Evolutionary conservation across 2,113 vertebrate species (phyloP).

Genomic region (Rallus limicola): DNA sequence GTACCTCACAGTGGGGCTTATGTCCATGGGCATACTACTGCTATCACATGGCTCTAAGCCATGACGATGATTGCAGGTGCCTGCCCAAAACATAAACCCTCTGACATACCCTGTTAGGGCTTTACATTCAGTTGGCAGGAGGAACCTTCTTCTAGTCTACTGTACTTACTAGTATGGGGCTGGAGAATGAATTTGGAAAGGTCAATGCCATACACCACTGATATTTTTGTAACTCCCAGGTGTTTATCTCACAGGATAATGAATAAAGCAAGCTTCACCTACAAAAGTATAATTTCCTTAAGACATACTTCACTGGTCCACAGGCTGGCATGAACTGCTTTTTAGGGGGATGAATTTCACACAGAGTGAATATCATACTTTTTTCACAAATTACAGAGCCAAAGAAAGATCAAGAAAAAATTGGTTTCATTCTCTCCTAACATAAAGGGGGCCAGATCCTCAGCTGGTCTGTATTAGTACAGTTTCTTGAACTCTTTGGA

Average conservation of each 20-base stretch:
- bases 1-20: neutral
- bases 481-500: constrained; percentile 37
- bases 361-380: neutral
- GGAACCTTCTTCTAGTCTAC: neutral
- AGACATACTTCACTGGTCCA: neutral
- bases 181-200: neutral
- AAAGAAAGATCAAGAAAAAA: constrained; percentile 17
- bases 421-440: neutral
- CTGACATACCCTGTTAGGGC: neutral
- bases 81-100: neutral
- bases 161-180: neutral
- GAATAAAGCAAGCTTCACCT: neutral
- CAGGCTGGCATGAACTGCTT: neutral
- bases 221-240: neutral
- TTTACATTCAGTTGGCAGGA: neutral
- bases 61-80: neutral
- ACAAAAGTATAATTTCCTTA: neutral
- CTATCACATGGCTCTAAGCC: neutral
- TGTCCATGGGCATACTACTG: neutral
- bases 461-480: constrained; percentile 40
- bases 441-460: neutral
- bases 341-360: neutral
- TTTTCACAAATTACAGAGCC: neutral
- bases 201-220: neutral
- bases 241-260: neutral